Percentiles rank a stretch among this genome's conserved stretches.
Conservation (phyloP, 2,113 vertebrate genomes). For the Lampris incognitus region DNA sequence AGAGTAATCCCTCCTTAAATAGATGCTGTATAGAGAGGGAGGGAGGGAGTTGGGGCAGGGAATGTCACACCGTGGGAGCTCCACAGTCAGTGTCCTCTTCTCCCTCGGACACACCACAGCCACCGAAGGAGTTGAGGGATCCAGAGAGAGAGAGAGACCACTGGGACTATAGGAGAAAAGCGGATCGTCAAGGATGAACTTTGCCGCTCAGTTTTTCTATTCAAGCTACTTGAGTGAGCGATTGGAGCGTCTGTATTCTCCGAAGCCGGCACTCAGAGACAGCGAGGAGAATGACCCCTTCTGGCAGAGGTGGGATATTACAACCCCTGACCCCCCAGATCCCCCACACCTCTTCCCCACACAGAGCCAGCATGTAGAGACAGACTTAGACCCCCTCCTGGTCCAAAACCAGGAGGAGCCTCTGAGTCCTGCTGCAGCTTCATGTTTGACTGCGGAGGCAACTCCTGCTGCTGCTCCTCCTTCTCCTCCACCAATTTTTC, state of each 20-base stretch:
- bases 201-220: constrained; percentile 90
- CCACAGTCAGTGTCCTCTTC: constrained; percentile 45
- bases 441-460: background rate
- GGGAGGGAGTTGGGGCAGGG: constrained; percentile 38
- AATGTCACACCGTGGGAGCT: constrained; percentile 51
- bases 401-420: background rate
- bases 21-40: constrained; percentile 45
- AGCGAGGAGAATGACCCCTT: constrained; percentile 91
- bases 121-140: constrained; percentile 46
- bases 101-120: constrained; percentile 41
- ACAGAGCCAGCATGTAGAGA: constrained; percentile 18
- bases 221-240: constrained; percentile 84
- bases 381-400: constrained; percentile 1
- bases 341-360: constrained; percentile 23
- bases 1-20: constrained; percentile 81
- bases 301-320: constrained; percentile 92
- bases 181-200: constrained; percentile 84
- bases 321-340: constrained; percentile 29
- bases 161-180: constrained; percentile 42
- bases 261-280: constrained; percentile 74
- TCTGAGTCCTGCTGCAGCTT: background rate
- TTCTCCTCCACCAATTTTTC: background rate
- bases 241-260: constrained; percentile 70
- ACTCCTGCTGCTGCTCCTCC: constrained; percentile 8
- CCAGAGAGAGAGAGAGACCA: constrained; percentile 18